Evolutionary conservation across 2,113 vertebrate genomes (phyloP), one percentile per base, ranked within the genome.

Genomic region (Dascyllus trimaculatus): DNA sequence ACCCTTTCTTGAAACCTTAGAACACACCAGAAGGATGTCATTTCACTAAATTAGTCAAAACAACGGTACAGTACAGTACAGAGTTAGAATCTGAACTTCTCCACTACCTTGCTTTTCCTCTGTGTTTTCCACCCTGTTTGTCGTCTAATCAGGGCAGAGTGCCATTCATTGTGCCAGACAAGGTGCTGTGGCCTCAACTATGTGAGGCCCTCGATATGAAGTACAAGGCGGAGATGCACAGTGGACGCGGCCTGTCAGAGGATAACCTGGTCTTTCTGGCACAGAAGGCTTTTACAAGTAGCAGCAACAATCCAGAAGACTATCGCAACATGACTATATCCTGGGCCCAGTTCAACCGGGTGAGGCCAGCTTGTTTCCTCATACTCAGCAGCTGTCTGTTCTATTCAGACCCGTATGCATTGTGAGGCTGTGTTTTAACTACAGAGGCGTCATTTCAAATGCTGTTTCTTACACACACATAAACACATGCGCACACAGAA

Each of bases 311-410:
- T 89, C 75, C 95, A 2, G 97, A 98, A 60, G 97, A 98, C 52
- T 99, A 96, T 88, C 93, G 80, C 70, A 93, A 71, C 92, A 96
- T 97, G 95, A 95, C 95, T 0, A 97, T 99, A 75, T 97, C 96
- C 90, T 99, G 98, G 98, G 96, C 97, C 78, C 98, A 99, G 92
- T 99, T 95, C 84, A 98, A 95, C 86, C 85, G 96, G 94, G 97
- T 98, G 69, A 90, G 85, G 2, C 60, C 35, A 22, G 38, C 45
- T 64, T 3, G 1, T 58, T 46, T 25, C 18, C n/a, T 35, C 32
- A 35, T n/a, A 8, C 32, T 35, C 32, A 35, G 32, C 32, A 35
- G 32, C 32, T 10, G 8, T 1, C 32, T 35, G 32, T 29, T 29
- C 29, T 29, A 2, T 35, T 35, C 7, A 35, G 7, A 35, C 32